Base-by-base conservation (phyloP, 2,797 vertebrate genomes). In the Hapalemur alaotrensis region DNA sequence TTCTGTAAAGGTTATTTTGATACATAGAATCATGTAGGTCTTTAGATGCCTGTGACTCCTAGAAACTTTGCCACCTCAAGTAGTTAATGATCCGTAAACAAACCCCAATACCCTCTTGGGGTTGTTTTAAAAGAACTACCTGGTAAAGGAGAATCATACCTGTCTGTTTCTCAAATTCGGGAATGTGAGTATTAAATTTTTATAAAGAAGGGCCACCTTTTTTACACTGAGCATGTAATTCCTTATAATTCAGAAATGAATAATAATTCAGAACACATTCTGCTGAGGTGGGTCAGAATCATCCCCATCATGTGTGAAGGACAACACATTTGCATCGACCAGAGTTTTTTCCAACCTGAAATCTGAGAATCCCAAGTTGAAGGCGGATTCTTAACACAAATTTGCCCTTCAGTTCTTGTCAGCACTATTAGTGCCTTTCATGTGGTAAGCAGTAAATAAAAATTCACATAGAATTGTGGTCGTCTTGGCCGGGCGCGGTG, bases 51-150 rank as follows among this genome's bases (percentile, higher is more conserved):
- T 46, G 11, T 90, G 61, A 92, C 46, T 78, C 63, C 73, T 54
- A 8, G 4, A 83, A 78, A 63, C 20, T 93, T 84, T 67, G 67
- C 61, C 6, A 63, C 41, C 28, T 93, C 9, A 73, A n/a, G 43
- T 88, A 92, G 48, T 91, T 95, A 69, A 65, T 32, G n/a, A 57
- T 87, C 35, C 67, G 38, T 94, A 78, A 91, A 93, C 61, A 91
- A 48, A 52, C 48, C 50, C 61, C 8, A 54, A 61, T 96, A 61
- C 67, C 23, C 22, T 91, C 79, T 94, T 32, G 32, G 46, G 20
- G 57, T 76, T 89, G 20, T 57, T 89, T 90, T 84, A 94, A 83
- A 96, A 38, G 38, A 83, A 90, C 50, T 95, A 38, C 35, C n/a
- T 54, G 72, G 28, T 70, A 87, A 89, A 83, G 75, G 86, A 87